A percentile compares a stretch with the other conserved stretches of the same genome.
These are phyloP conservation scores for Teleopsis dalmanni DNA, from an alignment of 1,140 invertebrate species.

Conservation along the genomic window DNA sequence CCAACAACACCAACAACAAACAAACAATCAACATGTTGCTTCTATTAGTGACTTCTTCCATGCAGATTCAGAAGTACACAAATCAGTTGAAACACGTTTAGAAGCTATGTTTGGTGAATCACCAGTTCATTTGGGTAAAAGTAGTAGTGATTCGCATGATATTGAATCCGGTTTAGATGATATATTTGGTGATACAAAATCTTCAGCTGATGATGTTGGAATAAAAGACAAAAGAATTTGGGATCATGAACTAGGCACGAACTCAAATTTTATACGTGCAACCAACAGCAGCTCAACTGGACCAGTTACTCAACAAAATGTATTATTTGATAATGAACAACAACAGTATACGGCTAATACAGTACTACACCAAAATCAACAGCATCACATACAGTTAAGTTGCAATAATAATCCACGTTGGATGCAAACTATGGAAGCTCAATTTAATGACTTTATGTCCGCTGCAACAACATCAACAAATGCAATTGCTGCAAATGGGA, in stretches of 20 bases:
- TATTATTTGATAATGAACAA: constrained; percentile 13
- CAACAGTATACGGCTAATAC: constrained; percentile 6
- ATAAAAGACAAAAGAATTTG: constrained; percentile 16
- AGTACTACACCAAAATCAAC: background rate
- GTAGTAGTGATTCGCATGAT: constrained; percentile 25
- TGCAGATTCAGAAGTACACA: constrained; percentile 34
- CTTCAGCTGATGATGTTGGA: constrained; percentile 4
- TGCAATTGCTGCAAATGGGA: constrained; percentile 17
- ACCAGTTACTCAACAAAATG: constrained; percentile 14
- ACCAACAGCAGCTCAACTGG: too few relatives aligned
- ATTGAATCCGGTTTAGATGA: constrained; percentile 41
- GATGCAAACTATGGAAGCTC: constrained; percentile 40
- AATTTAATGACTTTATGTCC: constrained; percentile 31
- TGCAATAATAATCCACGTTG: constrained; percentile 20
- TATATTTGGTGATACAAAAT: constrained; percentile 39
- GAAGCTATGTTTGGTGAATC: constrained; percentile 44
- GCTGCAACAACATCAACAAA: constrained; percentile 9
- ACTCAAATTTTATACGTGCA: constrained; percentile 13
- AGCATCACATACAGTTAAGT: constrained; percentile 4
- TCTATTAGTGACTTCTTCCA: constrained; percentile 38
- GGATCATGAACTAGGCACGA: constrained; percentile 22
- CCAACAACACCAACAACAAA: constrained; percentile 32
- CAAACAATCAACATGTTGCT: constrained; percentile 27
- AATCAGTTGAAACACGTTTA: constrained; percentile 39
- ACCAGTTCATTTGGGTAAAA: constrained; percentile 35